These are phyloP conservation scores for Triplophysa bombifrons DNA, from an alignment of 2,797 vertebrate genomes.

Conservation along the genomic window DNA sequence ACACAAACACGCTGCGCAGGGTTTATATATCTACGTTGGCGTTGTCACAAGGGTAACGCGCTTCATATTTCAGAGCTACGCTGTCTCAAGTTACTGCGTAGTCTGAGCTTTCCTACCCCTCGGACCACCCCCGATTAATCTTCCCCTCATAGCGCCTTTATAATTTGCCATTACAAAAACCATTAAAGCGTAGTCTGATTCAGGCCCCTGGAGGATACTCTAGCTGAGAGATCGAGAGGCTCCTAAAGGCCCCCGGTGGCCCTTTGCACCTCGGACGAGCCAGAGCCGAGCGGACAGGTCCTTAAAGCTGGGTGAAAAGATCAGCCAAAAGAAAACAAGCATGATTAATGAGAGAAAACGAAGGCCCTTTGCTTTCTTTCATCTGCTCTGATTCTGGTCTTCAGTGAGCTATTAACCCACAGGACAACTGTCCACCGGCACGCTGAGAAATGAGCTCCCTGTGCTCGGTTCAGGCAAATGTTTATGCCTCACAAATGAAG, in stretches of 20 bases:
- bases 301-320: conserved; percentile 82
- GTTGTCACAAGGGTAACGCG: conserved; percentile 70
- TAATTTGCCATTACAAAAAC: conserved; percentile 86
- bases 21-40: conserved; percentile 72
- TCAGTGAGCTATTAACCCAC: conserved; percentile 78
- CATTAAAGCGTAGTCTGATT: conserved; percentile 80
- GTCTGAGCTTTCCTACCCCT: conserved; percentile 68
- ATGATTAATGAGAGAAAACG: conserved; percentile 81
- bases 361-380: conserved; percentile 77
- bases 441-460: conserved; percentile 80
- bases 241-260: conserved; percentile 65
- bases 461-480: conserved; percentile 68
- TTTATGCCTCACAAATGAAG: conserved; percentile 64
- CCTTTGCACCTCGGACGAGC: conserved; percentile 76
- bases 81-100: conserved; percentile 80
- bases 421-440: conserved; percentile 78
- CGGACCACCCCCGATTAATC: conserved; percentile 85
- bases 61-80: conserved; percentile 74
- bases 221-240: conserved; percentile 62
- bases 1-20: conserved; percentile 70
- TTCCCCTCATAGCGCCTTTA: conserved; percentile 82
- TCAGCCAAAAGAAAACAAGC: conserved; percentile 79
- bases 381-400: conserved; percentile 82
- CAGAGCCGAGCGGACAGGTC: conserved; percentile 77
- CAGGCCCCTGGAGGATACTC: conserved; percentile 66